These are phyloP conservation scores for Clepsis dumicolana DNA, from an alignment of 2,888 invertebrate genomes.

Conservation along the genomic window DNA sequence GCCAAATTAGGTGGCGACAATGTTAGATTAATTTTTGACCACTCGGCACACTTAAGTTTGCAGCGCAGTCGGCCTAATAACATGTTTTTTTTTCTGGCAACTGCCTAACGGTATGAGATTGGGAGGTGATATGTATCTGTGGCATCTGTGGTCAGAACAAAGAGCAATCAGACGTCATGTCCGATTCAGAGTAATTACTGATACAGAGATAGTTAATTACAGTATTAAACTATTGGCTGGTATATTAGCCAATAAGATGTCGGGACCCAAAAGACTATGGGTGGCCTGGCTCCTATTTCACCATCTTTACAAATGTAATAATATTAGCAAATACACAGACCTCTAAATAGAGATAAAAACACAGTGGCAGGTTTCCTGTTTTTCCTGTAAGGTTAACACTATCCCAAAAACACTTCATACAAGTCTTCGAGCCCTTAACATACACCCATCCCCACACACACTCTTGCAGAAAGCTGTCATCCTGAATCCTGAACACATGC, in stretches of 20 bases:
- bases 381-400: too few relatives aligned
- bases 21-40: constrained; percentile 4
- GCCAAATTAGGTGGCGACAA: not conserved
- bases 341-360: too few relatives aligned
- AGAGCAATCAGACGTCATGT: constrained; percentile 40
- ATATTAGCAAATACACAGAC: too few relatives aligned
- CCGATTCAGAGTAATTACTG: constrained; percentile 37
- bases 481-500: too few relatives aligned
- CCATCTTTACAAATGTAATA: too few relatives aligned
- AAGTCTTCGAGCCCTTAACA: too few relatives aligned
- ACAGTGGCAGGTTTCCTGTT: too few relatives aligned
- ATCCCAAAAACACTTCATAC: too few relatives aligned
- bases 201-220: constrained; percentile 33
- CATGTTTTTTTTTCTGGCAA: constrained; percentile 23
- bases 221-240: constrained; percentile 1
- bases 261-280: not conserved
- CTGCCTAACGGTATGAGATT: constrained; percentile 31
- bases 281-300: not conserved
- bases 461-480: too few relatives aligned
- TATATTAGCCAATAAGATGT: not conserved
- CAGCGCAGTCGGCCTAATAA: constrained; percentile 25
- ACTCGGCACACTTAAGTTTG: constrained; percentile 28
- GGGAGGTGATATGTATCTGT: constrained; percentile 32
- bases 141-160: constrained; percentile 37
- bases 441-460: too few relatives aligned